Evolutionary conservation across 2,888 invertebrate genomes (phyloP).

Genomic region (Amaurobius ferox): DNA sequence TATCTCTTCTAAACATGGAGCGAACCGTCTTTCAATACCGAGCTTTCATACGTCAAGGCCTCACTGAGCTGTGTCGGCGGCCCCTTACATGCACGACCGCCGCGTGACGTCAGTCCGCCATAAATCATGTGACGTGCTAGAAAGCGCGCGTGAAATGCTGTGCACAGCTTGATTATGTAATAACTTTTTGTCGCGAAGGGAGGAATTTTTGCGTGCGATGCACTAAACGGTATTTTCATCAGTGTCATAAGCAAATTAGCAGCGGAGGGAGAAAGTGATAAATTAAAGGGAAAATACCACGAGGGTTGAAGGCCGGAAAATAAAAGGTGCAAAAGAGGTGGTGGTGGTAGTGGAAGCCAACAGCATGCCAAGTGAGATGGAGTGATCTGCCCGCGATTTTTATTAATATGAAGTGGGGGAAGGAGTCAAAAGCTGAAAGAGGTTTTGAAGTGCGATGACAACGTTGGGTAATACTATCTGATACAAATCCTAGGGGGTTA

Average conservation of each 20-base stretch:
- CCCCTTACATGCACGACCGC: slow-evolving; percentile 41
- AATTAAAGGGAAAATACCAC: slow-evolving; percentile 28
- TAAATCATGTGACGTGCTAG: slow-evolving; percentile 44
- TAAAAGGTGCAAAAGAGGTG: background rate
- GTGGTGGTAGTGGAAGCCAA: background rate
- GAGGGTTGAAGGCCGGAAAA: background rate
- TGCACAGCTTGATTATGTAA: slow-evolving; percentile 53
- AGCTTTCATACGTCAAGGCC: slow-evolving; percentile 45
- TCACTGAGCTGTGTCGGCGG: slow-evolving; percentile 46
- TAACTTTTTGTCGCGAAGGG: slow-evolving; percentile 42
- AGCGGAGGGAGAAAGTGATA: slow-evolving; percentile 28
- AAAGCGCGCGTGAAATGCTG: slow-evolving; percentile 48
- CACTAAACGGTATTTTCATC: slow-evolving; percentile 62
- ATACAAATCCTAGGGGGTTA: too few species aligned
- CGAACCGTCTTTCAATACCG: background rate
- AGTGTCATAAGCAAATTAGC: slow-evolving; percentile 60
- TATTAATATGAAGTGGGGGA: background rate
- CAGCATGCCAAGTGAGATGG: background rate
- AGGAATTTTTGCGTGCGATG: slow-evolving; percentile 10
- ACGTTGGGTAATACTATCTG: too few species aligned
- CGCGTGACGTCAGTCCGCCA: slow-evolving; percentile 37
- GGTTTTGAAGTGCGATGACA: too few species aligned
- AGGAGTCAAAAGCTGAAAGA: too few species aligned
- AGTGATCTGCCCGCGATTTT: background rate
- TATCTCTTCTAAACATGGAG: background rate